These are phyloP conservation scores for Myotis lucifugus DNA, from an alignment of 2,113 vertebrate species.

Conservation along the genomic window DNA sequence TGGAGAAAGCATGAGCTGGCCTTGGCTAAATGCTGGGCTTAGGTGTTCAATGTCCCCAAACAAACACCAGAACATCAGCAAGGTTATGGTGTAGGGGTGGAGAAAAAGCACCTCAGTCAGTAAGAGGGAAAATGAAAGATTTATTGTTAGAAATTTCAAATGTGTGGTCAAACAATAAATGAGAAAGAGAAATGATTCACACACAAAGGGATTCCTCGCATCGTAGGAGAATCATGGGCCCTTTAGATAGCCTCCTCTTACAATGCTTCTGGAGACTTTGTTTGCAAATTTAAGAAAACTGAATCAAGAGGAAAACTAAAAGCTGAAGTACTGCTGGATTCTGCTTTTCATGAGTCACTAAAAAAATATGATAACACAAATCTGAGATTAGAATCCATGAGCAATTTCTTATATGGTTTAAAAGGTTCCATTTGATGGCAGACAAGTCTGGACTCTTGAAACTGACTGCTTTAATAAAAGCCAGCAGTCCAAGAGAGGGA, in stretches of 20 bases:
- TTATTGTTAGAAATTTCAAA: background rate
- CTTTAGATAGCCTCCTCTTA: background rate
- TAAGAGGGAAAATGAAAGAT: background rate
- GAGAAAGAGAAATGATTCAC: background rate
- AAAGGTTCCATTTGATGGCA: background rate
- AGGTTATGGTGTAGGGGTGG: fast-evolving
- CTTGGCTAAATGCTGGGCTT: background rate
- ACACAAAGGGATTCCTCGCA: background rate
- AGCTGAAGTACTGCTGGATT: background rate
- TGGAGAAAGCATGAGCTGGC: background rate
- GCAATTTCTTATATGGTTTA: background rate
- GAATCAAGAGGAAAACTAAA: conserved; percentile 28
- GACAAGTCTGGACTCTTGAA: background rate
- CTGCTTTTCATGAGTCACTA: background rate
- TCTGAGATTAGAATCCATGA: background rate
- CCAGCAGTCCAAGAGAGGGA: background rate
- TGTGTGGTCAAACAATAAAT: background rate
- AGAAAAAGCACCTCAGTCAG: background rate
- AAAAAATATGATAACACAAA: background rate
- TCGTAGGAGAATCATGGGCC: too few relatives aligned
- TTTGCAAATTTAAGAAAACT: background rate
- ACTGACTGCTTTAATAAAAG: background rate
- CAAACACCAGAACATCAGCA: background rate
- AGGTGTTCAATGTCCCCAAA: background rate
- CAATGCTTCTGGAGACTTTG: background rate